Base-by-base conservation (phyloP, 2,797 vertebrate species). In the Pelobates cultripes region DNA sequence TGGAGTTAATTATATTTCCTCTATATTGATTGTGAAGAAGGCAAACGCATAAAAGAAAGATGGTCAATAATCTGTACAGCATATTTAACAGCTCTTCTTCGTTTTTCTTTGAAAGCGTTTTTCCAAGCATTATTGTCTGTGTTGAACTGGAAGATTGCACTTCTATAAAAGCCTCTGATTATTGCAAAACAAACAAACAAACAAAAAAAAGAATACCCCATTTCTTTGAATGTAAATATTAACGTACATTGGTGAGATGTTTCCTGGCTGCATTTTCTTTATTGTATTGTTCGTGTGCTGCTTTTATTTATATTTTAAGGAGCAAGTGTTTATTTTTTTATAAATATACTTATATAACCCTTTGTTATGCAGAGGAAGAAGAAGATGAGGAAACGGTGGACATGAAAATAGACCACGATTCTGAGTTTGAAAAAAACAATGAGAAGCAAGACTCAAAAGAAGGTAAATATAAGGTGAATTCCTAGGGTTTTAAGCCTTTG, bases 351-450 rank as follows among this genome's bases (percentile, higher is more conserved):
- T 64, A 8, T 73, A 44, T 83, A 60, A 47, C 14, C 71, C 68
- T 81, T 63, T 81, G 80, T 73, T 87, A 90, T 92, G 88, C 90
- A 94, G 97, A 97, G 86, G 97, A 98, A 90, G 96, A 98, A 86
- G 97, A 98, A 74, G 96, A 98, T 69, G 96, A 98, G 87, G 96
- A 97, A 90, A 92, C 96, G 89, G 92, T 95, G 74, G 97, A 96
- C 84, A 89, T 90, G 3, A 98, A 97, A 93, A 91, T 88, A 68
- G 94, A 94, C 53, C 90, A 92, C 2, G 96, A 97, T 80, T 92
- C 92, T 9, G 96, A 98, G 87, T 90, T 85, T n/a, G 96, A 93
- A 91, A 95, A 95, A 84, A 94, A 97, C 78, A 96, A 98, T 10
- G 95, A 97, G 80, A 95, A 91, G 86, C 94, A 94, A 86, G 97